Base-by-base conservation (phyloP, 2,888 invertebrate genomes). In the Cryptosula pallasiana region DNA sequence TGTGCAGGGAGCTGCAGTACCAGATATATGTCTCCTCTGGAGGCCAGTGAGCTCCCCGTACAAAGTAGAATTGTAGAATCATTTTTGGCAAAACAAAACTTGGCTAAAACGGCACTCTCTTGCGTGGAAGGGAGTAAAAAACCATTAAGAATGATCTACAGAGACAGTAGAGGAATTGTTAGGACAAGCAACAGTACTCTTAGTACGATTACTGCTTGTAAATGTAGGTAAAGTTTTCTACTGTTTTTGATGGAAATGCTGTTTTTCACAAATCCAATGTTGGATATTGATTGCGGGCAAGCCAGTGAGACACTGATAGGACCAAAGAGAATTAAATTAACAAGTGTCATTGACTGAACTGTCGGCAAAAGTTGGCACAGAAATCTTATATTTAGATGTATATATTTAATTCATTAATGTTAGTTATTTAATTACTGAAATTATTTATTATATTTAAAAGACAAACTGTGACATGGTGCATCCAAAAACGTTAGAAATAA, bases 1-100 rank as follows among this genome's bases (percentile, higher is more conserved):
- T 98, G 98, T 87, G 90, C 93, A 72, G 96, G 98, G 5, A 94
- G 95, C 79, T 98, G 98, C 84, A 63, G 34, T 32, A 16, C 2
- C 9, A 32, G 32, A 63, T 16, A 27, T 3, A 63, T 63, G 63
- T 29, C 25, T 32, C 9, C 29, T 9, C 2, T n/a, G 63, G 63
- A 63, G 2, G 13, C 13, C 1, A 16, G 29, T 9, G 27, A 5
- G 29, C 34, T 63, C 5, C 32, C 29, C 32, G 13, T 27, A 9
- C 63, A 63, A 27, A 63, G 63, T 27, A 27, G 20, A n/a, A 9
- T 63, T 13, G 32, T 5, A 63, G 25, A 63, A n/a, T 9, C 5
- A n/a, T 29, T 34, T 20, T 63, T 63, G n/a, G 32, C 32, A 16
- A 34, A 27, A 63, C 32, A 29, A n/a, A 63, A 63, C 34, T 16